Evolutionary conservation across 2,113 vertebrate species (phyloP).

Genomic region (Phylloscopus trochiloides): DNA sequence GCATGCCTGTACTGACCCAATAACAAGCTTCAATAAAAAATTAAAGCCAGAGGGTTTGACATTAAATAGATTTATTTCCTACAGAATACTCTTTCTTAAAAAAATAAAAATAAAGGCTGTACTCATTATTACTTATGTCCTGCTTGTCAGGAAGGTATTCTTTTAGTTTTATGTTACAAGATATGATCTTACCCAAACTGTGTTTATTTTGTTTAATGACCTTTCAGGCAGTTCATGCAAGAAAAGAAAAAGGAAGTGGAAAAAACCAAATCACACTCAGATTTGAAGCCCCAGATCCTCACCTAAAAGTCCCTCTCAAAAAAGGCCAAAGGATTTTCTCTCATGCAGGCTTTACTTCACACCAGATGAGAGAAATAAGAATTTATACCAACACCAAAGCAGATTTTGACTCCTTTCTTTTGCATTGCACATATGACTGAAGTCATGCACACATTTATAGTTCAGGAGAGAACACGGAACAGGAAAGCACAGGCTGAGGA

Average conservation of each 20-base stretch:
- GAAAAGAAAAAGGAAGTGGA: background rate
- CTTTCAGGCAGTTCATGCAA: no score
- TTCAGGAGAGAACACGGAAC: background rate
- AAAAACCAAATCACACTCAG: background rate
- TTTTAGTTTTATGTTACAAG: background rate
- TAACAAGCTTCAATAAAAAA: background rate
- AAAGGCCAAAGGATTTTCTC: background rate
- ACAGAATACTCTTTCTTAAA: background rate
- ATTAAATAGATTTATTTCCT: background rate
- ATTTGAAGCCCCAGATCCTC: background rate
- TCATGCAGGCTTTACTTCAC: background rate
- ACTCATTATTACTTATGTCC: background rate
- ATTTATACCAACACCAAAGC: background rate
- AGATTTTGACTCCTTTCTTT: background rate
- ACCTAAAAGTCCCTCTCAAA: background rate
- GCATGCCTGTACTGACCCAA: background rate
- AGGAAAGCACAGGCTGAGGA: background rate
- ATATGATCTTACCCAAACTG: background rate
- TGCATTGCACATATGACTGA: accelerated
- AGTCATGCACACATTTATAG: accelerated
- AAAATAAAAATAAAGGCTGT: background rate
- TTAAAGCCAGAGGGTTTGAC: background rate
- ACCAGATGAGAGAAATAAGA: background rate
- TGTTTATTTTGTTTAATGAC: background rate
- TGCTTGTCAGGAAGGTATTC: background rate